phyloP scores from a whole-genome alignment of 2,113 vertebrate genomes.

The Lagopus leucura region DNA sequence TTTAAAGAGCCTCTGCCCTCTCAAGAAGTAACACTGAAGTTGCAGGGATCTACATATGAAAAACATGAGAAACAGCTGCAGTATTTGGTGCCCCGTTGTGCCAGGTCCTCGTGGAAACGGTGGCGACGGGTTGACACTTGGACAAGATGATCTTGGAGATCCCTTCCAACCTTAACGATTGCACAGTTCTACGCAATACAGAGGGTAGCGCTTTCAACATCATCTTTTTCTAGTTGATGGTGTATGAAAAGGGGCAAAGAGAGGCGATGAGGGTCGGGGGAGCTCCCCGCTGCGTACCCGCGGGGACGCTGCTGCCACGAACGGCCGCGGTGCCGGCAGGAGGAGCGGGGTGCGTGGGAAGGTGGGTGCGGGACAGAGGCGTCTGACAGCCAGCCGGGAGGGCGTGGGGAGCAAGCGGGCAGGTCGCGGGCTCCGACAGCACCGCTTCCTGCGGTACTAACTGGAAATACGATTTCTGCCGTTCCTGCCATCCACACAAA shows the following conservation, averaged over 20 bases:
- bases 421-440: background rate
- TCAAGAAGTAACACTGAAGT: background rate
- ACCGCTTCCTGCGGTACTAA: accelerated
- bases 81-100: background rate
- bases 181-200: too few species aligned
- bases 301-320: too few species aligned
- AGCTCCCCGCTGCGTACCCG: background rate
- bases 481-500: background rate
- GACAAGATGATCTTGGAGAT: too few species aligned
- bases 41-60: accelerated
- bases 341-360: background rate
- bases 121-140: too few species aligned
- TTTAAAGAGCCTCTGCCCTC: background rate
- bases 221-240: background rate
- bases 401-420: accelerated
- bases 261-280: too few species aligned
- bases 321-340: too few species aligned
- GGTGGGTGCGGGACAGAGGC: accelerated
- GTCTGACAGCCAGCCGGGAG: too few species aligned
- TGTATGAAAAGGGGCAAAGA: background rate
- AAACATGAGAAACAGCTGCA: background rate
- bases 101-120: background rate
- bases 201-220: accelerated
- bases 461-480: background rate
- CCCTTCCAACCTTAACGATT: too few species aligned